Conservation (phyloP, 2,888 invertebrate species). For the Isoperla grammatica region DNA sequence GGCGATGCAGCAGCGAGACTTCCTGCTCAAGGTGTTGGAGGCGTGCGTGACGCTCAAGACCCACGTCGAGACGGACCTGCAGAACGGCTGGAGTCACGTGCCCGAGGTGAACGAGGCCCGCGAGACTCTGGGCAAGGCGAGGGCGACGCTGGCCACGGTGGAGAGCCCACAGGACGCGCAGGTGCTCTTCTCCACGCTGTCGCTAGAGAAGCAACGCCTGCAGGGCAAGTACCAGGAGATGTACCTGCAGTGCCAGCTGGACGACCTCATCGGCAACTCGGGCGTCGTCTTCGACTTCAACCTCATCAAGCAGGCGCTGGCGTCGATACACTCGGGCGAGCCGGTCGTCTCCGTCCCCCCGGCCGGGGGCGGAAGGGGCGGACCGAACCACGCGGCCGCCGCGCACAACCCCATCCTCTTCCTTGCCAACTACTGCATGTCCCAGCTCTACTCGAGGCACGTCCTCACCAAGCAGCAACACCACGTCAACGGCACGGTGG, state of each 20-base stretch:
- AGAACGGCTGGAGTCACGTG: conserved; percentile 59
- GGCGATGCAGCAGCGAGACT: conserved; percentile 64
- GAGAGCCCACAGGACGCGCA: conserved; percentile 57
- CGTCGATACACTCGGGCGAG: conserved; percentile 56
- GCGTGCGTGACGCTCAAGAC: conserved; percentile 68
- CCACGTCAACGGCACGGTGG: conserved; percentile 47
- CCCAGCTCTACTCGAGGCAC: conserved; percentile 62
- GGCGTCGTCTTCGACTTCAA: conserved; percentile 62
- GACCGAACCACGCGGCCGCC: conserved; percentile 29
- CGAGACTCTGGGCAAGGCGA: conserved; percentile 56
- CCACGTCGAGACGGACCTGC: conserved; percentile 68
- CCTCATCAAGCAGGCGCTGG: conserved; percentile 59
- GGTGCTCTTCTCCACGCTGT: conserved; percentile 54
- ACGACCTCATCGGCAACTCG: conserved; percentile 62
- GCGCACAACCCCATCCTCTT: conserved; percentile 62
- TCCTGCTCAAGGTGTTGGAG: conserved; percentile 65
- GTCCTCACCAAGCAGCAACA: conserved; percentile 53
- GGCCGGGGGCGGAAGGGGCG: conserved; percentile 22
- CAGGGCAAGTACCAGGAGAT: conserved; percentile 64
- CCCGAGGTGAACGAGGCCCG: conserved; percentile 60
- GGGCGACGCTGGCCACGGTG: conserved; percentile 53
- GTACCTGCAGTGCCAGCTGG: conserved; percentile 64
- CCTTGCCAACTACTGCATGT: conserved; percentile 71
- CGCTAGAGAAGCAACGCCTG: conserved; percentile 60
- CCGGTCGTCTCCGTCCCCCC: conserved; percentile 41